A percentile compares a stretch with the other conserved stretches of the same genome.
phyloP scores from a whole-genome alignment of 2,797 vertebrate genomes.

The Sebastes steindachneri region DNA sequence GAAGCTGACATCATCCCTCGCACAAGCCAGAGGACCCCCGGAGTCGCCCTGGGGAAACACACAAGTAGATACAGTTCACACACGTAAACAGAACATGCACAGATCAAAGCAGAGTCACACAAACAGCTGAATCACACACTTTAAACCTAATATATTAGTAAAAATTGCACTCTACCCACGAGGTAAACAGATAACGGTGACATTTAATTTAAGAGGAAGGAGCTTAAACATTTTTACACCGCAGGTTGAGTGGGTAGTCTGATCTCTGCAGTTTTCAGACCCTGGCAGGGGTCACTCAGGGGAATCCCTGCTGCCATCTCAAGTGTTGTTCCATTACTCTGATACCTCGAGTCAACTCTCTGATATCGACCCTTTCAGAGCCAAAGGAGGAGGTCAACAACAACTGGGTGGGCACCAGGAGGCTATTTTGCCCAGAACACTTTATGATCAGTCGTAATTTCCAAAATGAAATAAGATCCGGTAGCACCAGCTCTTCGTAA shows the following conservation, averaged over 20 bases:
- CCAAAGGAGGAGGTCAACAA: not conserved
- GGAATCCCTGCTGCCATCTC: constrained; percentile 22
- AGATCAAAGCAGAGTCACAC: constrained; percentile 37
- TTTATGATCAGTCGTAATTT: not conserved
- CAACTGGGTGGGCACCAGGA: not conserved
- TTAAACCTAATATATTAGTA: constrained; percentile 7
- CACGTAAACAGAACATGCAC: constrained; percentile 28
- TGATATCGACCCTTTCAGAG: constrained; percentile 1
- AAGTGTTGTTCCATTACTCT: constrained; percentile 11
- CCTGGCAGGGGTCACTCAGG: not conserved
- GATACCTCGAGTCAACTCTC: not conserved
- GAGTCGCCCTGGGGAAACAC: constrained; percentile 90
- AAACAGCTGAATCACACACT: constrained; percentile 54
- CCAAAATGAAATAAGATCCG: not conserved
- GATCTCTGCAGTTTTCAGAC: not conserved
- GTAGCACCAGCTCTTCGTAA: not conserved
- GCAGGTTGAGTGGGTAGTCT: not conserved
- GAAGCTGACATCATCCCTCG: constrained; percentile 84
- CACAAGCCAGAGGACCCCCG: constrained; percentile 93
- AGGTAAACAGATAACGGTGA: constrained; percentile 43
- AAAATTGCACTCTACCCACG: not conserved
- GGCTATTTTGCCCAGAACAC: not conserved
- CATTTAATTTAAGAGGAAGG: constrained; percentile 28
- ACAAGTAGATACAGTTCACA: not conserved
- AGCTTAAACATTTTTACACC: constrained; percentile 25